A percentile compares a stretch with the other conserved stretches of the same genome.
phyloP scores from a whole-genome alignment of 2,888 invertebrate species.

The Acanthacorydalis orientalis region DNA sequence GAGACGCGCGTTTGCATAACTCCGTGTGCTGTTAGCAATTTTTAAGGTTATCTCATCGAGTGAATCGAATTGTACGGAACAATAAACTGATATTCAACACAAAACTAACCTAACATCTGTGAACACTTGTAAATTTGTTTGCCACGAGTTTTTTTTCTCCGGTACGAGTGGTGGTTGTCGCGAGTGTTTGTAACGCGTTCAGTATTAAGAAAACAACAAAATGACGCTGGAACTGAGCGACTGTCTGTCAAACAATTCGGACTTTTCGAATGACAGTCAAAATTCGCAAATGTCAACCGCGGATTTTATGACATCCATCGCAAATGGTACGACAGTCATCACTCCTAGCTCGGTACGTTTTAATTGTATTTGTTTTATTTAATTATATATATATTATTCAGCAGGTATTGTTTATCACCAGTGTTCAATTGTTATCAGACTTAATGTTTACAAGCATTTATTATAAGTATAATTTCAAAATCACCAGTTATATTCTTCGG shows the following conservation, averaged over 20 bases:
- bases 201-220: conserved; percentile 9
- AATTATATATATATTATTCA: no score
- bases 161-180: no score
- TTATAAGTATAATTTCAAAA: no score
- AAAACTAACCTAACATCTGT: no score
- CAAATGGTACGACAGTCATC: conserved; percentile 19
- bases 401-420: no score
- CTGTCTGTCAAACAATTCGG: conserved; percentile 25
- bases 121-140: no score
- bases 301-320: conserved; percentile 21
- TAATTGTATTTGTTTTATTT: not conserved
- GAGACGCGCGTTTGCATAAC: not conserved
- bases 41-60: not conserved
- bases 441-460: no score
- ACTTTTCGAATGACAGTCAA: conserved; percentile 26
- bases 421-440: no score
- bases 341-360: conserved; percentile 20
- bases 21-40: not conserved
- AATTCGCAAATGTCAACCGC: conserved; percentile 24
- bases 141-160: no score
- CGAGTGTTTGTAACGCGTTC: not conserved
- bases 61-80: no score
- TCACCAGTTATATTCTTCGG: no score
- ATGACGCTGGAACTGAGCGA: conserved; percentile 26
- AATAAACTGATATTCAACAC: not conserved